A percentile compares a stretch with the other conserved stretches of the same genome.
Conservation (phyloP, 2,888 invertebrate genomes). For the Agonopterix alstromeriana region DNA sequence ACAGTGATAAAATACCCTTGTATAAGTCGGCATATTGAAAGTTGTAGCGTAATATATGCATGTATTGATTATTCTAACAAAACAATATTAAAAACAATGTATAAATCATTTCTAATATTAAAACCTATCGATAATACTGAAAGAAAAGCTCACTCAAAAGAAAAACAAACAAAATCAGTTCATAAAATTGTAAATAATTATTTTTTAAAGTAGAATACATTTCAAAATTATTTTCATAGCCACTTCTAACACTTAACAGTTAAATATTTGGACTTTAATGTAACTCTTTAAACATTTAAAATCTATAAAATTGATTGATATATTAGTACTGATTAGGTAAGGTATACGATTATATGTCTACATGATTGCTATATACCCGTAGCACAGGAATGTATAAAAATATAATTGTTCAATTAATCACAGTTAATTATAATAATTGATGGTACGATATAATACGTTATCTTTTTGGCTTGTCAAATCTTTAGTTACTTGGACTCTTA, state of each 20-base stretch:
- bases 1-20: too few relatives aligned
- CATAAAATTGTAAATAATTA: conserved; percentile 1
- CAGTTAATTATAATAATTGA: conserved; percentile 38
- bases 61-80: too few relatives aligned
- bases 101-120: too few relatives aligned
- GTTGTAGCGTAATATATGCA: too few relatives aligned
- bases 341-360: not conserved
- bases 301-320: too few relatives aligned
- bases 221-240: not conserved
- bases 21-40: too few relatives aligned
- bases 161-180: not conserved
- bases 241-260: not conserved
- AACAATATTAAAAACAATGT: too few relatives aligned
- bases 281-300: not conserved
- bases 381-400: conserved; percentile 72
- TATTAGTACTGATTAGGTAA: not conserved
- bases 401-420: conserved; percentile 61
- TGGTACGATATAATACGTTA: conserved; percentile 2
- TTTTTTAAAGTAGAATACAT: not conserved
- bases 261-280: conserved; percentile 1
- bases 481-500: not conserved
- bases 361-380: conserved; percentile 44
- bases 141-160: too few relatives aligned
- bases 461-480: not conserved
- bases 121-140: too few relatives aligned